Evolutionary conservation across 2,888 invertebrate species (phyloP).

Genomic region (Pyrrhosoma nymphula): DNA sequence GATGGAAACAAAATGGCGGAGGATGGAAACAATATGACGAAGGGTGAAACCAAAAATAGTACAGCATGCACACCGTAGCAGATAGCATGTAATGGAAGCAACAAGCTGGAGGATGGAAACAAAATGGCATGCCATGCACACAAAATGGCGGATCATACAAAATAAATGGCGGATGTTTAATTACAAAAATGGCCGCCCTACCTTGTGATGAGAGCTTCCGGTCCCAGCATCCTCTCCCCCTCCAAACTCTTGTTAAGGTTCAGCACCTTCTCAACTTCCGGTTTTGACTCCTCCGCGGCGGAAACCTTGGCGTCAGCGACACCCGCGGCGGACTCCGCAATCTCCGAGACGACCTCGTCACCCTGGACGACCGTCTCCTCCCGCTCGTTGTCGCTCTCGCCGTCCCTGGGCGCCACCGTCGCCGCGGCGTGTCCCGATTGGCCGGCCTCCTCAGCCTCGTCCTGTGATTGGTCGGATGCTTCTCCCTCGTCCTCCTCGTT

Average conservation of each 20-base stretch:
- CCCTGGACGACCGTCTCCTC: neutral
- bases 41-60: no score
- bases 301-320: constrained; percentile 71
- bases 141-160: no score
- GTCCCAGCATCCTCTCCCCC: constrained; percentile 39
- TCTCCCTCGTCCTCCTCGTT: neutral
- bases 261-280: neutral
- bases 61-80: no score
- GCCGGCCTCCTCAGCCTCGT: neutral
- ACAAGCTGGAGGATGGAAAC: no score
- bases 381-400: constrained; percentile 85
- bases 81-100: no score
- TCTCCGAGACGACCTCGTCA: constrained; percentile 79
- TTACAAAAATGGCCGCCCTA: neutral
- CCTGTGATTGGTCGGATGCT: neutral
- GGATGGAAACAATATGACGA: no score
- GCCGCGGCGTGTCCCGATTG: constrained; percentile 80
- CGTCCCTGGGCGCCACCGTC: constrained; percentile 84
- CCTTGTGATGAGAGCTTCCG: constrained; percentile 31
- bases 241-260: neutral
- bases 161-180: no score
- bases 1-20: no score
- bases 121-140: no score
- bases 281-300: neutral
- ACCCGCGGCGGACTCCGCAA: constrained; percentile 78